Percentiles rank a stretch among this genome's conserved stretches.
Evolutionary conservation across 2,888 invertebrate genomes (phyloP).

Genomic region (Gerris lacustris): DNA sequence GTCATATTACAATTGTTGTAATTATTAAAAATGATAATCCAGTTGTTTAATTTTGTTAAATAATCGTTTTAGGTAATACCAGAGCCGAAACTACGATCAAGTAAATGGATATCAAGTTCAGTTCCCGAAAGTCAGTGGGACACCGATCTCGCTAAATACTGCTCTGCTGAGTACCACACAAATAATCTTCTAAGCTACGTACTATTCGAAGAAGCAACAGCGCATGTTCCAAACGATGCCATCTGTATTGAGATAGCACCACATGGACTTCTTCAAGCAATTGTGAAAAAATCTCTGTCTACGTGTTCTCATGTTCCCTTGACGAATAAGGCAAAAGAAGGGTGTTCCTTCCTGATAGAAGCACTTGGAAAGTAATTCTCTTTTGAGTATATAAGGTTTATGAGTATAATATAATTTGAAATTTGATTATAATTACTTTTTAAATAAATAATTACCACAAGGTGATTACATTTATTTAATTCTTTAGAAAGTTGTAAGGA

Average conservation of each 20-base stretch:
- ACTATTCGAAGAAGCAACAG: conserved; percentile 45
- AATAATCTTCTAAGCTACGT: conserved; percentile 44
- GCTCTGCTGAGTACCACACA: conserved; percentile 46
- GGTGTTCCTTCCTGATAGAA: conserved; percentile 45
- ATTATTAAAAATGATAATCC: neutral
- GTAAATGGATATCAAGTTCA: conserved; percentile 47
- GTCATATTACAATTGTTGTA: conserved; percentile 16
- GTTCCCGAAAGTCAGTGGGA: conserved; percentile 41
- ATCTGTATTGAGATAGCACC: conserved; percentile 50
- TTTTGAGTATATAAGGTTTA: neutral
- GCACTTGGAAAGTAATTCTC: conserved; percentile 49
- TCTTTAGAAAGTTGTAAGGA: too few species aligned
- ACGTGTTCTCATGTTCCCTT: conserved; percentile 43
- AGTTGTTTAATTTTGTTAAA: neutral
- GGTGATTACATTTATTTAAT: too few species aligned
- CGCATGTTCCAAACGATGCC: conserved; percentile 46
- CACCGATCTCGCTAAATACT: conserved; percentile 38
- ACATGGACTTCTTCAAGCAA: conserved; percentile 48
- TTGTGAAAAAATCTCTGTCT: conserved; percentile 44
- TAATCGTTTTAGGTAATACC: conserved; percentile 37
- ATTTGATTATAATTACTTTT: too few species aligned
- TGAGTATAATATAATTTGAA: neutral
- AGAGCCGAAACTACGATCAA: conserved; percentile 39
- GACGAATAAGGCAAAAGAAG: conserved; percentile 42
- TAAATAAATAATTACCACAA: too few species aligned